These are phyloP conservation scores for Eilema depressum DNA, from an alignment of 2,888 invertebrate species.

Conservation along the genomic window DNA sequence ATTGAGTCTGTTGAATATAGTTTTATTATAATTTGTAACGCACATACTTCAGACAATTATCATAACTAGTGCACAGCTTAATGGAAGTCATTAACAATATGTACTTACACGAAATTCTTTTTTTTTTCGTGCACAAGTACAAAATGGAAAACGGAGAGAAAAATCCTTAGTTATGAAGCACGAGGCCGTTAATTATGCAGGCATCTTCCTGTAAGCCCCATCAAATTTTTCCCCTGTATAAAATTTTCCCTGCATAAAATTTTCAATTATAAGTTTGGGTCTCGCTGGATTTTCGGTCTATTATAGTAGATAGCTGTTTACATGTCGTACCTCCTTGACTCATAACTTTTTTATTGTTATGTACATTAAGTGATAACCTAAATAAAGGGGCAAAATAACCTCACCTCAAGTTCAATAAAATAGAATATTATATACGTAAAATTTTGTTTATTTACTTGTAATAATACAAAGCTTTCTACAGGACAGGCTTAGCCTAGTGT, in stretches of 20 bases:
- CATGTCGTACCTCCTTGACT: not conserved
- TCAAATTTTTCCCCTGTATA: conserved; percentile 19
- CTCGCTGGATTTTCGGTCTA: conserved; percentile 16
- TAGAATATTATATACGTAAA: too few species aligned
- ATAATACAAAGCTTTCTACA: too few species aligned
- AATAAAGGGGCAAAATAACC: too few species aligned
- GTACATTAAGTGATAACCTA: not conserved
- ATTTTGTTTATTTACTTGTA: too few species aligned
- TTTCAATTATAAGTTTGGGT: conserved; percentile 19
- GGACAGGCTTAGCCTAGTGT: too few species aligned
- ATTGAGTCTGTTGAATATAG: too few species aligned
- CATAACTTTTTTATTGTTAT: not conserved
- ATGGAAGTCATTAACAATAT: not conserved
- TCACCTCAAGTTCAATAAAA: too few species aligned
- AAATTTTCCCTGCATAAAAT: conserved; percentile 23
- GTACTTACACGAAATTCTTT: not conserved
- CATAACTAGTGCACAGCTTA: too few species aligned
- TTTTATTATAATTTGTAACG: too few species aligned
- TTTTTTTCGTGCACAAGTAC: not conserved
- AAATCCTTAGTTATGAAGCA: conserved; percentile 26
- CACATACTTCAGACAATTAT: too few species aligned
- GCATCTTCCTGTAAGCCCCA: conserved; percentile 10
- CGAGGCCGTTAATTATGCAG: conserved; percentile 31
- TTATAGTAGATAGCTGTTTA: conserved; percentile 13
- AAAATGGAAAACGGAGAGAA: not conserved